A percentile compares a stretch with the other conserved stretches of the same genome.
Conservation (phyloP, 2,888 invertebrate species). For the Drosophila siamana region DNA sequence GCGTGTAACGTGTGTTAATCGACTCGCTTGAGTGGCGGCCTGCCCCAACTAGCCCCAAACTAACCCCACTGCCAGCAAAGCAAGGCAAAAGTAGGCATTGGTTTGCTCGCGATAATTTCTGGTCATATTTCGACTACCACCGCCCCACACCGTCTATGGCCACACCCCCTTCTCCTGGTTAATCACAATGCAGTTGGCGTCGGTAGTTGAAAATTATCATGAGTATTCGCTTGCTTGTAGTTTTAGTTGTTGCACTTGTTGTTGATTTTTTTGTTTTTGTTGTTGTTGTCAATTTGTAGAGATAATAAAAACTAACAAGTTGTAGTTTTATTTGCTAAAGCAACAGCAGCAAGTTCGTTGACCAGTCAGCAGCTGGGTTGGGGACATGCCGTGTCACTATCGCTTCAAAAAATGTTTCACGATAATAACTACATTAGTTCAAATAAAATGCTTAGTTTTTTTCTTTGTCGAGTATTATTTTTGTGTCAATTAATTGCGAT, state of each 20-base stretch:
- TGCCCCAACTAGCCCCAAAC: constrained; percentile 34
- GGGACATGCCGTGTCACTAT: constrained; percentile 37
- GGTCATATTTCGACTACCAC: constrained; percentile 17
- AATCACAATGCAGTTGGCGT: constrained; percentile 26
- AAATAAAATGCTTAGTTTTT: background rate
- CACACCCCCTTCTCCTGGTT: background rate
- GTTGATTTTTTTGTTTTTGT: too few relatives aligned
- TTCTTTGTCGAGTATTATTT: background rate
- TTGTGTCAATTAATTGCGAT: constrained; percentile 2
- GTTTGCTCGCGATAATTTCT: constrained; percentile 29
- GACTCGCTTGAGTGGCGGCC: constrained; percentile 31
- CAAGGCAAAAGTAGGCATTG: constrained; percentile 26
- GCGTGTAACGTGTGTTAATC: constrained; percentile 48
- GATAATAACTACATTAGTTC: background rate
- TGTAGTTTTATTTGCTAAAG: constrained; percentile 58
- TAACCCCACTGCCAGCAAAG: background rate
- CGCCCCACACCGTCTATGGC: background rate
- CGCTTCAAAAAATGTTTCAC: constrained; percentile 8
- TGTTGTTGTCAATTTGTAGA: constrained; percentile 57
- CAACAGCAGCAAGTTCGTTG: constrained; percentile 60
- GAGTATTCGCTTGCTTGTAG: constrained; percentile 39
- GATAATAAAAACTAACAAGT: constrained; percentile 67
- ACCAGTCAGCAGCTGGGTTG: constrained; percentile 45
- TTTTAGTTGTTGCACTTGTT: constrained; percentile 23
- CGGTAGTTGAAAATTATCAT: constrained; percentile 40